These are phyloP conservation scores for Zosterops hypoxanthus DNA, from an alignment of 2,113 vertebrate genomes.

Conservation along the genomic window DNA sequence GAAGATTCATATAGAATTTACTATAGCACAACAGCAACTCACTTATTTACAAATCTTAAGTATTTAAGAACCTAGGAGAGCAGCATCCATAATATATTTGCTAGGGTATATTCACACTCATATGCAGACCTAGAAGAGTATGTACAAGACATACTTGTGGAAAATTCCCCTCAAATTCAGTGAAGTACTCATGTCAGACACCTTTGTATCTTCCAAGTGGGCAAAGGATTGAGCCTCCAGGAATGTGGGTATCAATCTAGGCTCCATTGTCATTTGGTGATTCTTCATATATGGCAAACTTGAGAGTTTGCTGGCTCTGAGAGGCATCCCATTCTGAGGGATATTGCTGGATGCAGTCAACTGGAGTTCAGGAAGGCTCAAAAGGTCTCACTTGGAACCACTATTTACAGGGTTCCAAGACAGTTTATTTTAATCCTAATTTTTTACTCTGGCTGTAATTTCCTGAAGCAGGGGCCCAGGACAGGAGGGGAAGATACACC, in stretches of 20 bases:
- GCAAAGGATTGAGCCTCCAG: background rate
- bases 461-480: background rate
- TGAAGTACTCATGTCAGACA: background rate
- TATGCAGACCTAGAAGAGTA: background rate
- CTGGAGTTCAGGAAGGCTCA: background rate
- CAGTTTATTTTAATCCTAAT: background rate
- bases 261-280: accelerated
- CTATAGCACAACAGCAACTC: no score
- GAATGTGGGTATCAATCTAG: background rate
- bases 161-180: background rate
- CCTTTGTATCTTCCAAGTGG: background rate
- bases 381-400: background rate
- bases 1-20: background rate
- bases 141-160: background rate
- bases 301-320: background rate
- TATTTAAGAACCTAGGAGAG: background rate
- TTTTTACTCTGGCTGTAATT: background rate
- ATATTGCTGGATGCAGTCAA: background rate
- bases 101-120: background rate
- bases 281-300: background rate
- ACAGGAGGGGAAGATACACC: background rate
- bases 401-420: background rate
- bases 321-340: no score
- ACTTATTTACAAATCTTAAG: background rate
- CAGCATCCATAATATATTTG: background rate